Evolutionary conservation across 2,113 vertebrate genomes (phyloP).

Genomic region (Galeopterus variegatus): DNA sequence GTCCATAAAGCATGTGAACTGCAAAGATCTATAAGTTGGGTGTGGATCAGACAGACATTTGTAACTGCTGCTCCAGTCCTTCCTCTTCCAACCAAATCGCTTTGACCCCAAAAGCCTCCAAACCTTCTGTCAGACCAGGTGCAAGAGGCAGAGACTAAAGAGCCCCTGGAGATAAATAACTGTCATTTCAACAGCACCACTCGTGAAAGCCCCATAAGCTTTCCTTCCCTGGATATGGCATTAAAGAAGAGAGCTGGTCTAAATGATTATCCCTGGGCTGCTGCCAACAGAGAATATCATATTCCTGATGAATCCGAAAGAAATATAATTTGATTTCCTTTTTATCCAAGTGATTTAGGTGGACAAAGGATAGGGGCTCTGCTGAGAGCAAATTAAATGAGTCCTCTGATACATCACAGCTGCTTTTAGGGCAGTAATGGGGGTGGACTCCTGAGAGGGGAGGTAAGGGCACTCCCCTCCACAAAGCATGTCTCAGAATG

Average conservation of each 20-base stretch:
- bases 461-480: accelerated
- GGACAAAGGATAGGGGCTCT: conserved; percentile 39
- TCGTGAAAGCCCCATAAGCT: not conserved
- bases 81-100: not conserved
- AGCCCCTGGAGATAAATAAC: not conserved
- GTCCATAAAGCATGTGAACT: not conserved
- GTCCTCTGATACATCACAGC: not conserved
- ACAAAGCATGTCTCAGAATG: not conserved
- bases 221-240: not conserved
- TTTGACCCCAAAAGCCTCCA: not conserved
- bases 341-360: conserved; percentile 51
- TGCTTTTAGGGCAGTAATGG: not conserved
- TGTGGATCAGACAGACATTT: not conserved
- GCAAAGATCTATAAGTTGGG: not conserved
- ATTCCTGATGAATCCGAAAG: conserved; percentile 69
- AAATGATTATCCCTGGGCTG: conserved; percentile 2
- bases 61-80: not conserved
- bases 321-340: conserved; percentile 74
- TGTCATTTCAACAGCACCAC: not conserved
- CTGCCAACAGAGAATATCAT: conserved; percentile 49
- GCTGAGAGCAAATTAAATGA: conserved; percentile 54
- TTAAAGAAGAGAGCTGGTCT: conserved; percentile 49
- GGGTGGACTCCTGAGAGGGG: not conserved
- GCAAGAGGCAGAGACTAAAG: not conserved
- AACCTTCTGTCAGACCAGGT: not conserved